Base-by-base conservation (phyloP, 2,797 vertebrate genomes). In the Spatula clypeata region DNA sequence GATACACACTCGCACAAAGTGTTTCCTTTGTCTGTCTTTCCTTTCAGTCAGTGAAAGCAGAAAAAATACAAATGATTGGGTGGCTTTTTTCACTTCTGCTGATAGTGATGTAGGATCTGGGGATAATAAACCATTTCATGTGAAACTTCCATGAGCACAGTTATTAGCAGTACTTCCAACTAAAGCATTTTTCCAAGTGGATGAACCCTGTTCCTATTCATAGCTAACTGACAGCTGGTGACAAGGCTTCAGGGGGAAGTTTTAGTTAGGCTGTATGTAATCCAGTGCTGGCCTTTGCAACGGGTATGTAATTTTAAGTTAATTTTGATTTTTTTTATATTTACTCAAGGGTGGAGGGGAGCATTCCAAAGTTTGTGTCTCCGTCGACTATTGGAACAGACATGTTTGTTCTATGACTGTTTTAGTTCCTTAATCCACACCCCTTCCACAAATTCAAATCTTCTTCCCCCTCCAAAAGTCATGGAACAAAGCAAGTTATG, bases 1-100 rank as follows among this genome's bases (percentile, higher is more conserved):
- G 98, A 99, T 98, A 98, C 98, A 98, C 99, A 98, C 98, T 98
- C 98, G 84, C 98, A 98, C 90, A 85, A 60, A 93, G 72, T 1
- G 72, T 73, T 96, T 90, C 74, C 73, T 69, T 90, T 75, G 64
- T 96, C 88, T 94, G 79, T 73, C 64, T 92, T 96, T 94, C 76
- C 80, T 94, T 66, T 19, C 57, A 36, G 75, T 17, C 55, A n/a
- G 13, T 40, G 66, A 42, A 65, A 64, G 74, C 16, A 31, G 2
- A 15, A 42, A 62, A 76, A 44, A 34, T 10, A 38, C 19, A 45
- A 32, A 14, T 13, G 13, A 15, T 14, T 17, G 14, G 18, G 54
- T 64, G 53, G 32, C 77, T 76, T 84, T 64, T 40, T 47, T 82
- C 29, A 36, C 19, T 13, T 80, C 88, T 86, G 75, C 66, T 67